Conservation (phyloP, 2,888 invertebrate species). For the Meganola albula region DNA sequence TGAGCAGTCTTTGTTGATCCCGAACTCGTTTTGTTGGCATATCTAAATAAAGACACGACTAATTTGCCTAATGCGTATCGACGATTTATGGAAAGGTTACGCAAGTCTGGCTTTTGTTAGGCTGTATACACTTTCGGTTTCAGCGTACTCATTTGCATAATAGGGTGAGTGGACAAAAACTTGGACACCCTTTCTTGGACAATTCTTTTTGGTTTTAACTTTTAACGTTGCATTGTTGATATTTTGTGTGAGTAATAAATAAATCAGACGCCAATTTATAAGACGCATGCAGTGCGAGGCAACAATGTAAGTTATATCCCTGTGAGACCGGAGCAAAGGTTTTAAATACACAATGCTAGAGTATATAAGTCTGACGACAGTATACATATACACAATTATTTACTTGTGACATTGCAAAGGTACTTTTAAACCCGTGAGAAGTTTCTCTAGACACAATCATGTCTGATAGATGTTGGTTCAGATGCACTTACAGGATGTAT, state of each 20-base stretch:
- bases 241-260: conserved; percentile 70
- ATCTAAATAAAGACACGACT: conserved; percentile 49
- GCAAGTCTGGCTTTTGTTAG: conserved; percentile 53
- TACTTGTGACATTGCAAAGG: too few relatives aligned
- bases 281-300: conserved; percentile 46
- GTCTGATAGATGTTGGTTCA: too few relatives aligned
- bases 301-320: conserved; percentile 53
- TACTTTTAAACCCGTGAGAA: too few relatives aligned
- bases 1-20: conserved; percentile 44
- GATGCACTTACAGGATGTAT: too few relatives aligned
- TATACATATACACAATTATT: too few relatives aligned
- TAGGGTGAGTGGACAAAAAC: conserved; percentile 58
- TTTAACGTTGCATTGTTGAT: conserved; percentile 70
- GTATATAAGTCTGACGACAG: too few relatives aligned
- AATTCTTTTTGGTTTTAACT: conserved; percentile 69
- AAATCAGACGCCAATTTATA: conserved; percentile 70
- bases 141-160: conserved; percentile 74
- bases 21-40: conserved; percentile 44
- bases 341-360: too few relatives aligned
- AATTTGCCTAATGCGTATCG: conserved; percentile 71
- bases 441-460: too few relatives aligned
- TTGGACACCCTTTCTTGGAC: conserved; percentile 57
- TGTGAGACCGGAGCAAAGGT: too few relatives aligned
- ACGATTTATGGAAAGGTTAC: conserved; percentile 71
- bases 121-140: conserved; percentile 65